Conservation (phyloP, 1,140 invertebrate genomes). For the Drosophila athabasca region DNA sequence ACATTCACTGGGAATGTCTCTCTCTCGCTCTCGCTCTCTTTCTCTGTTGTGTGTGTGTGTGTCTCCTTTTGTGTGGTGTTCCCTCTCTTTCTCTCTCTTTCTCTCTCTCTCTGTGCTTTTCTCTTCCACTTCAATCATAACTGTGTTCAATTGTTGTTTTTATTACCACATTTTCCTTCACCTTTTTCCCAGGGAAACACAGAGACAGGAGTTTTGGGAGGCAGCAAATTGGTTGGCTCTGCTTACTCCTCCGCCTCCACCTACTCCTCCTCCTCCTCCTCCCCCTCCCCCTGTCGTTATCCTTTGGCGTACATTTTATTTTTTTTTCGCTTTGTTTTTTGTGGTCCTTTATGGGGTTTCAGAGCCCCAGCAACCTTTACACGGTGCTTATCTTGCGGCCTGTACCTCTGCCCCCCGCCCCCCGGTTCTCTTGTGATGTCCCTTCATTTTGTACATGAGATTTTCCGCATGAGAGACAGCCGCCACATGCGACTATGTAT, state of each 20-base stretch:
- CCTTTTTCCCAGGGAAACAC: constrained; percentile 54
- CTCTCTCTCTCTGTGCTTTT: constrained; percentile 34
- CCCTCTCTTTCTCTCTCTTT: neutral
- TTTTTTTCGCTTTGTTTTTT: constrained; percentile 24
- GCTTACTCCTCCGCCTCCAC: constrained; percentile 13
- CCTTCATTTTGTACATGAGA: constrained; percentile 44
- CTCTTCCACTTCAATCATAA: constrained; percentile 79
- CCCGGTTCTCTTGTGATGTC: constrained; percentile 20
- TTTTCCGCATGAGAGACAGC: constrained; percentile 67
- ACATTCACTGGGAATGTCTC: too few species aligned
- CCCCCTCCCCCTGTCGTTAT: constrained; percentile 23
- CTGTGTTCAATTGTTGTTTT: constrained; percentile 81
- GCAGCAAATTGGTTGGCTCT: constrained; percentile 68
- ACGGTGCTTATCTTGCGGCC: constrained; percentile 61
- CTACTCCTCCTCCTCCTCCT: constrained; percentile 1
- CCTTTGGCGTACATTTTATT: constrained; percentile 28
- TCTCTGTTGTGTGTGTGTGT: too few species aligned
- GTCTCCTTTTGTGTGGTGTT: too few species aligned
- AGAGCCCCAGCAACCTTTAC: constrained; percentile 58
- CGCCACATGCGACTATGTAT: constrained; percentile 21
- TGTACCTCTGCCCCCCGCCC: constrained; percentile 29
- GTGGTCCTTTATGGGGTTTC: constrained; percentile 55
- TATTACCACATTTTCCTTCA: constrained; percentile 79
- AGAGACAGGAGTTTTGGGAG: constrained; percentile 25
- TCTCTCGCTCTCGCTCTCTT: too few species aligned